Evolutionary conservation across 2,113 vertebrate species (phyloP).

Genomic region (Chamaetylas fuelleborni): DNA sequence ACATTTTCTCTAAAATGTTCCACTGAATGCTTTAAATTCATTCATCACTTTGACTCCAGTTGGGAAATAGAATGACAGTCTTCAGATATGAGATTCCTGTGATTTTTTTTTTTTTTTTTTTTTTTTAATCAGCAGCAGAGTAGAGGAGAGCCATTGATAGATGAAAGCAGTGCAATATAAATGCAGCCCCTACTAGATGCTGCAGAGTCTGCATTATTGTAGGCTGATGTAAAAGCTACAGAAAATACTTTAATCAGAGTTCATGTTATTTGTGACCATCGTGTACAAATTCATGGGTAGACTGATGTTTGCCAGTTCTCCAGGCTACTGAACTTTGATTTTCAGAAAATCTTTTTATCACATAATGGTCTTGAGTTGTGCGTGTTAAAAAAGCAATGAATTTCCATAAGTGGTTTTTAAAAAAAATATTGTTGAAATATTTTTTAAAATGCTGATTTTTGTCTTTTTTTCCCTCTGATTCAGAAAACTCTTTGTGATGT

Average conservation of each 20-base stretch:
- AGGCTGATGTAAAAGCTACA: neutral
- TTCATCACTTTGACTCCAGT: neutral
- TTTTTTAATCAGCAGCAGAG: neutral
- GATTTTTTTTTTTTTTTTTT: neutral
- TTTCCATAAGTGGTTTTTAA: neutral
- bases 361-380: neutral
- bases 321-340: neutral
- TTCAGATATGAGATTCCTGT: neutral
- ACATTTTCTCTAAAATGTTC: neutral
- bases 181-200: neutral
- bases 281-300: neutral
- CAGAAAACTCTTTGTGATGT: slow-evolving; percentile 96
- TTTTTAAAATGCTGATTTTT: neutral
- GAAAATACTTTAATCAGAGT: neutral
- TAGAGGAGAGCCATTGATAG: neutral
- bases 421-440: neutral
- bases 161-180: neutral
- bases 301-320: neutral
- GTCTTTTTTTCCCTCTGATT: neutral
- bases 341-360: neutral
- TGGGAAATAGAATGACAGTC: neutral
- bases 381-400: neutral
- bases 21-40: neutral
- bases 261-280: neutral
- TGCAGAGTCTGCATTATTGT: neutral